phyloP scores from a whole-genome alignment of 2,888 invertebrate genomes.

The Hylaea fasciaria region DNA sequence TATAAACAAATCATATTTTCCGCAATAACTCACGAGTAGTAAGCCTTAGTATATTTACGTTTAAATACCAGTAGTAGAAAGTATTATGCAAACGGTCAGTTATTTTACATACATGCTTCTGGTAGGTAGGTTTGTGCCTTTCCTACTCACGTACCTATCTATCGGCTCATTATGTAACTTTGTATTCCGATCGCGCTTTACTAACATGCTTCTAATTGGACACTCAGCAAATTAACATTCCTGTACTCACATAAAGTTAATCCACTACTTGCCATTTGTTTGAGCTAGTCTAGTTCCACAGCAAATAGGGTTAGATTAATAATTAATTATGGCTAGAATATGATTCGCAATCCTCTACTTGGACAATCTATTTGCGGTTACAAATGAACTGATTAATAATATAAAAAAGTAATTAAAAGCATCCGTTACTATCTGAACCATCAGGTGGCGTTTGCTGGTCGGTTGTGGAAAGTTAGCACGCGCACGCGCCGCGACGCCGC shows the following conservation, averaged over 20 bases:
- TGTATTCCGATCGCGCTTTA: conserved; percentile 12
- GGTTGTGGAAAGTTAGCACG: too few relatives aligned
- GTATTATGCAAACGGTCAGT: conserved; percentile 7
- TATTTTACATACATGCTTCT: conserved; percentile 13
- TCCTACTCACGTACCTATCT: conserved; percentile 9
- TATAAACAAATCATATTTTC: not conserved
- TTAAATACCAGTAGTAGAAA: conserved; percentile 19
- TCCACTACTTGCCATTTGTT: too few relatives aligned
- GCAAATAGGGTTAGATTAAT: too few relatives aligned
- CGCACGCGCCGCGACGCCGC: too few relatives aligned
- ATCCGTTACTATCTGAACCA: too few relatives aligned
- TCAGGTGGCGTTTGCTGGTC: too few relatives aligned
- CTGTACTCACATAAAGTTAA: not conserved
- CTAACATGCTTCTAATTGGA: conserved; percentile 14
- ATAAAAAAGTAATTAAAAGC: too few relatives aligned
- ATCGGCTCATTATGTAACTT: conserved; percentile 11
- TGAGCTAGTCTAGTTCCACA: too few relatives aligned
- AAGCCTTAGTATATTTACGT: conserved; percentile 6
- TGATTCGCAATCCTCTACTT: too few relatives aligned
- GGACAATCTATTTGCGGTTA: too few relatives aligned
- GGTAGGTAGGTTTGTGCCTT: not conserved
- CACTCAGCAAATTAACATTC: conserved; percentile 8
- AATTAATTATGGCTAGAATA: too few relatives aligned
- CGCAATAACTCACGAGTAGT: not conserved
- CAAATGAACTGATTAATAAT: too few relatives aligned